Evolutionary conservation across 2,888 invertebrate species (phyloP), one percentile per base, ranked within the genome.

Genomic region (Nyleta sp.): DNA sequence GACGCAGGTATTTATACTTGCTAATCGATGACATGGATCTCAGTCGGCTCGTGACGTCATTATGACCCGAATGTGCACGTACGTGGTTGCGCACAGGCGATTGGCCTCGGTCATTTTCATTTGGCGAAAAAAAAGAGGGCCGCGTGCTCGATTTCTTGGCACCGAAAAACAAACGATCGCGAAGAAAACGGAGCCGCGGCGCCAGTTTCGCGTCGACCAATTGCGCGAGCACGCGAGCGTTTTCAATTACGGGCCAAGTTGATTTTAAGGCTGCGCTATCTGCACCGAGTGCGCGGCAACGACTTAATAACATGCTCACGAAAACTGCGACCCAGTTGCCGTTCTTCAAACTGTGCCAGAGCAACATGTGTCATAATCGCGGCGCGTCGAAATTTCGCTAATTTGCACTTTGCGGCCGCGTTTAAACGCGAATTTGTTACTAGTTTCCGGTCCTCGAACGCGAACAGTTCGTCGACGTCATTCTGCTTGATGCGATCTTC

Each of bases 11-110:
- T 77, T 81, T 82, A 81, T 82, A 81, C 80, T 77, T 75, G 80
- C 81, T 82, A 82, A 83, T 83, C 83, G 82, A 82, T 82, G 82
- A 76, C 83, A 83, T 78, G 80, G 82, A 83, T 82, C 82, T 83
- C 80, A 75, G 73, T 73, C 60, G 62, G 70, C 62, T 55, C 57
- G 65, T 81, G 81, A 81, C 81, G 83, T 82, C 81, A 82, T 71
- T 71, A 62, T 68, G 80, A 80, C 80, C 70, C 80, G 70, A 80
- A 77, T 77, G 67, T 65, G 68, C 76, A 80, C 57, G 64, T 70
- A 42, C 48, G n/a, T 42, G 48, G 20, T 44, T 40, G 62, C 44
- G 40, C 24, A 55, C 67, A 20, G 38, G 55, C 65, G 52, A 70
- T 35, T 57, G 52, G 65, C 50, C 59, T 57, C 64, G 57, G 2